Conservation (phyloP, 2,888 invertebrate species). For the Polyploca ridens region DNA sequence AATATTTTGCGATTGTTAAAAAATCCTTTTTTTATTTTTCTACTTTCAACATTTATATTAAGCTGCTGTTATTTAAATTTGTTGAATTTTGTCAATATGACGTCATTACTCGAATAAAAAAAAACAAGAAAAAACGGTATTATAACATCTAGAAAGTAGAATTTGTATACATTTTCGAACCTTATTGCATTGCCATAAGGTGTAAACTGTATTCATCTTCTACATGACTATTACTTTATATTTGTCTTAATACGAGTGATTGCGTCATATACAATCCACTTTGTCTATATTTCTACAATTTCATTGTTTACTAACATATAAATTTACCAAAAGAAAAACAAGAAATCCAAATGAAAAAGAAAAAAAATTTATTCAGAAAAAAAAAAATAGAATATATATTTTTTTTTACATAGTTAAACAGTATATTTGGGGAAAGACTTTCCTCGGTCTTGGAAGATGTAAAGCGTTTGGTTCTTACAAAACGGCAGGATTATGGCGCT, state of each 20-base stretch:
- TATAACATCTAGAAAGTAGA: background rate
- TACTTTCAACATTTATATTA: background rate
- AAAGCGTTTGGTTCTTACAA: conserved; percentile 23
- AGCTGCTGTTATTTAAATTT: background rate
- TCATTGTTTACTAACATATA: background rate
- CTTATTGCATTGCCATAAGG: background rate
- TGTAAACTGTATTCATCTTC: background rate
- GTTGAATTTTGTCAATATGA: background rate
- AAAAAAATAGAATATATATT: background rate
- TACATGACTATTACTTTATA: background rate
- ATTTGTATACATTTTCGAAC: background rate
- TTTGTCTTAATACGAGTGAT: background rate
- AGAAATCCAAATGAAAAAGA: background rate
- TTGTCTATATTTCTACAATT: background rate
- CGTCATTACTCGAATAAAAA: conserved; percentile 2
- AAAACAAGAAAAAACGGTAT: background rate
- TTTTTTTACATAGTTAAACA: background rate
- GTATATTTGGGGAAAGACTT: background rate
- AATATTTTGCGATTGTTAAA: no score
- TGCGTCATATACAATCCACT: background rate
- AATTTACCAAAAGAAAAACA: background rate
- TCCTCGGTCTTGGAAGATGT: conserved; percentile 22
- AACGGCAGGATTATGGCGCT: conserved; percentile 36
- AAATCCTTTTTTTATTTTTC: background rate
- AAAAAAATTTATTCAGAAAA: background rate